Evolutionary conservation across 2,113 vertebrate species (phyloP).

Genomic region (Bubo blakistoni): DNA sequence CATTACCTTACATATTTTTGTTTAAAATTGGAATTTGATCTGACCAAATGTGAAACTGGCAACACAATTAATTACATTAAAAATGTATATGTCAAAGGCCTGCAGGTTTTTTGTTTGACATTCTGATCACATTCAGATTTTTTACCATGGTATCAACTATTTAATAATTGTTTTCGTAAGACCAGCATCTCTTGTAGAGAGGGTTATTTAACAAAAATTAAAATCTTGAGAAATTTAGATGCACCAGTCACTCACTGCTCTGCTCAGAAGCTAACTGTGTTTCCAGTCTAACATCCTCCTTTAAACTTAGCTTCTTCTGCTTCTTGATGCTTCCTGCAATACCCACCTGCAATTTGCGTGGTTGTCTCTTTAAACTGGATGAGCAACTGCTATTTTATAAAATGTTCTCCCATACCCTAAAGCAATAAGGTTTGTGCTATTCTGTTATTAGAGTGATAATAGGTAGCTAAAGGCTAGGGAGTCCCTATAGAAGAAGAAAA

Average conservation of each 20-base stretch:
- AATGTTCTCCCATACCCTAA: background rate
- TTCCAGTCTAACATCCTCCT: background rate
- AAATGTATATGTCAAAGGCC: background rate
- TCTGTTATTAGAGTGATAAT: background rate
- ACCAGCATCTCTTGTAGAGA: background rate
- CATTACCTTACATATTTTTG: background rate
- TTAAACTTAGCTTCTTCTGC: background rate
- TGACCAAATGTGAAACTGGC: background rate
- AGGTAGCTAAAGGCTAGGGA: background rate
- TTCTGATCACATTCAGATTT: background rate
- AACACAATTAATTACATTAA: background rate
- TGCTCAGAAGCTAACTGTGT: background rate
- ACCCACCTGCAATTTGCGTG: background rate
- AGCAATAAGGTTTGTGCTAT: background rate
- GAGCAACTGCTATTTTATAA: background rate
- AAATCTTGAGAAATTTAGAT: constrained; percentile 43
- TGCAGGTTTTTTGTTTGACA: background rate
- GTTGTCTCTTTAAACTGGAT: background rate
- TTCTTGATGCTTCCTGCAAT: background rate
- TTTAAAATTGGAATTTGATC: background rate
- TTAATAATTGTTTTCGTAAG: constrained; percentile 30
- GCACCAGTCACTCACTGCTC: background rate
- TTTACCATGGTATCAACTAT: background rate
- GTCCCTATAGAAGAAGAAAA: background rate
- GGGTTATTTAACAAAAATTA: constrained; percentile 24